Evolutionary conservation across 2,113 vertebrate genomes (phyloP), one percentile per base, ranked within the genome.

Genomic region (Sinocyclocheilus anophthalmus): DNA sequence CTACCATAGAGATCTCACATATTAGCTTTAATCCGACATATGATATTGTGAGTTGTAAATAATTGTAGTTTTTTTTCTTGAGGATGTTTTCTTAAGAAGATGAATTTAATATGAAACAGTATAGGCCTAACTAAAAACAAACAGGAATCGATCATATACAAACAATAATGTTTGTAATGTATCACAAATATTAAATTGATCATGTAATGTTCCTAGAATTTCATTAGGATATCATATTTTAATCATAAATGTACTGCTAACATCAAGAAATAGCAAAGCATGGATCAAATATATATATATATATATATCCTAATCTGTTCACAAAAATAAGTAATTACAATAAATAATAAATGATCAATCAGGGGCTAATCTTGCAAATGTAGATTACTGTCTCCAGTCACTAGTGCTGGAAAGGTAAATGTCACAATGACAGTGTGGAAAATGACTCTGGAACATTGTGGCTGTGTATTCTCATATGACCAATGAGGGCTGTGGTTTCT

Each of bases 401-500:
- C n/a, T n/a, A 26, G 61, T 7, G 14, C 8, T 82, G 80, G 14
- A 30, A 82, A 50, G 24, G 63, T 82, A 33, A 22, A n/a, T 22
- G 63, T 82, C 80, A 82, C 80, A 53, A 53, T 82, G 80, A 82
- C 42, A 33, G 26, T 53, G 80, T 9, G 3, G 7, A 55, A 55
- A 77, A 13, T 63, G 13, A 24, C 8, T 50, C 61, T 33, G 22
- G 39, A 69, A 82, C 26, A 69, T 63, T 18, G 37, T 65, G n/a
- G 2, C 42, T 39, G 13, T 39, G 13, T 22, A 12, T 80, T 80
- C 39, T 7, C 18, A 9, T 30, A 8, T 18, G 24, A 65, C 1
- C n/a, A 76, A 50, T n/a, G 16, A 61, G 6, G 12, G 10, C 22
- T 30, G 22, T 24, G 78, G 65, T 45, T 26, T 42, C 33, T 18